A percentile compares a stretch with the other conserved stretches of the same genome.
Evolutionary conservation across 1,140 invertebrate species (phyloP).

Genomic region (Hyposmocoma kahamanoa): DNA sequence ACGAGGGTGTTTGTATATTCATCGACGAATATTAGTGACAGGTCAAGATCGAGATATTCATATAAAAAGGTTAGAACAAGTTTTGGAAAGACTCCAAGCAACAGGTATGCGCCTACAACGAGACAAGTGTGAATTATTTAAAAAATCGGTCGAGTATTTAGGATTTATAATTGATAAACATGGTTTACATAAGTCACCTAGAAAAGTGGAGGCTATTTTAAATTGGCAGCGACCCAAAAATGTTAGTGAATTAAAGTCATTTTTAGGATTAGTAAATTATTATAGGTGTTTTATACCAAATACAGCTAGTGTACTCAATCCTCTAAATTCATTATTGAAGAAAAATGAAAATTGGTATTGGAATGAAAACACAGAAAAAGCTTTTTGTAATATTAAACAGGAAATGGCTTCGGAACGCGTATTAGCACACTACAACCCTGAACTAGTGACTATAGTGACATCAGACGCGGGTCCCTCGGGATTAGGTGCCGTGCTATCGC

Average conservation of each 20-base stretch:
- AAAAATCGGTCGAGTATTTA: slow-evolving; percentile 31
- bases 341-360: slow-evolving; percentile 3
- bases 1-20: slow-evolving; percentile 18
- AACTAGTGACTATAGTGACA: slow-evolving; percentile 13
- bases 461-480: slow-evolving; percentile 11
- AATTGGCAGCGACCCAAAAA: slow-evolving; percentile 31
- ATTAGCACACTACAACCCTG: slow-evolving; percentile 21
- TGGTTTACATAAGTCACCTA: slow-evolving; percentile 37
- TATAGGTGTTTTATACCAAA: slow-evolving; percentile 57
- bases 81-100: slow-evolving; percentile 21
- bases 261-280: slow-evolving; percentile 61
- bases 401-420: slow-evolving; percentile 3
- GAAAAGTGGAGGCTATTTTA: slow-evolving; percentile 43
- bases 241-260: slow-evolving; percentile 39
- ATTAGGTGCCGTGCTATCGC: slow-evolving; percentile 4
- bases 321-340: slow-evolving; percentile 11
- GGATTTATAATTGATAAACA: slow-evolving; percentile 32
- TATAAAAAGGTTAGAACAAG: slow-evolving; percentile 24
- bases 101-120: slow-evolving; percentile 29
- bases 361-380: neutral
- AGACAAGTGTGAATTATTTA: slow-evolving; percentile 40
- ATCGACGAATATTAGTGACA: slow-evolving; percentile 38
- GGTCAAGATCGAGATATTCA: slow-evolving; percentile 19
- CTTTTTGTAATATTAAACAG: slow-evolving; percentile 1
- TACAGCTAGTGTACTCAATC: slow-evolving; percentile 32